These are phyloP conservation scores for Otocyon megalotis DNA, from an alignment of 2,113 vertebrate species.

Conservation along the genomic window DNA sequence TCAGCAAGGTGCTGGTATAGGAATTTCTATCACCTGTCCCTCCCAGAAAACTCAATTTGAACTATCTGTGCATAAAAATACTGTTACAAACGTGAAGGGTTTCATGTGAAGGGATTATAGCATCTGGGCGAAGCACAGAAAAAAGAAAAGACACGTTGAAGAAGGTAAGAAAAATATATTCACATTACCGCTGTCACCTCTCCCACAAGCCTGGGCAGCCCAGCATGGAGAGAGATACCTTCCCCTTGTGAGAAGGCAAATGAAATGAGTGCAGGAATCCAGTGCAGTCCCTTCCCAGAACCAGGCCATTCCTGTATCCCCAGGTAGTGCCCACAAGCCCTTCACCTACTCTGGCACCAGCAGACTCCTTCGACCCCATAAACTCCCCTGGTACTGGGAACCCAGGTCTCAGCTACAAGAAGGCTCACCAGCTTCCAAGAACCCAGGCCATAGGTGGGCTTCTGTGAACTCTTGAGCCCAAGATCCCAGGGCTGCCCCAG, in stretches of 20 bases:
- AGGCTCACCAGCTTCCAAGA: not conserved
- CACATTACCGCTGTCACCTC: not conserved
- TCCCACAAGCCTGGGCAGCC: not conserved
- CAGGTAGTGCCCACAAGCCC: not conserved
- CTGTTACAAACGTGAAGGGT: not conserved
- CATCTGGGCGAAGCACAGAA: not conserved
- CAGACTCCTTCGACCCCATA: not conserved
- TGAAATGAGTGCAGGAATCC: not conserved
- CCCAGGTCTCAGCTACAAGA: not conserved
- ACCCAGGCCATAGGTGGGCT: not conserved
- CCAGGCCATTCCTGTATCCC: not conserved
- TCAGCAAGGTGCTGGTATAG: not conserved
- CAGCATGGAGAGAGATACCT: not conserved
- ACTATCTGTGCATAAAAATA: not conserved
- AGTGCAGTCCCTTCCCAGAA: not conserved
- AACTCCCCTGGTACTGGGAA: not conserved
- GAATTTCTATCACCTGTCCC: not conserved
- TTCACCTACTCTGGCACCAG: not conserved
- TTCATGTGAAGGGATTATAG: not conserved
- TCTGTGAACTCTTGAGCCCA: not conserved
- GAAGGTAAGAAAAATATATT: not conserved
- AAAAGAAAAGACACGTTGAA: not conserved
- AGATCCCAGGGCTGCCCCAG: not conserved
- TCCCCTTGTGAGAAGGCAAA: too few relatives aligned
- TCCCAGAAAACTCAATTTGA: not conserved